Conservation (phyloP, 1,140 invertebrate species). For the Araneus ventricosus region DNA sequence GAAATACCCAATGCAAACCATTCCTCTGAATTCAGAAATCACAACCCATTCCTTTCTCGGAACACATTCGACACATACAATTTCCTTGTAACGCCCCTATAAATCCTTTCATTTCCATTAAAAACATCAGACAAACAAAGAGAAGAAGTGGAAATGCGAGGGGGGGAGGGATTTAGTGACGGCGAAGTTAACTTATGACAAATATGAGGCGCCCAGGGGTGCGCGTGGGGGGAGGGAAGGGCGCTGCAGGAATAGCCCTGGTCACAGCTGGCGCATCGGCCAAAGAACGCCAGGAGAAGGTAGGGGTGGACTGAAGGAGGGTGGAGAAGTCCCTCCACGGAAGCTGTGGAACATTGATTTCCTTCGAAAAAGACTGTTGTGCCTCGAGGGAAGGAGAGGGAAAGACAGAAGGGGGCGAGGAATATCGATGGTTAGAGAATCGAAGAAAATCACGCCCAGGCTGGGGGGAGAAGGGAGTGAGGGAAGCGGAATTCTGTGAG, state of each 20-base stretch:
- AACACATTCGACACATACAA: not conserved
- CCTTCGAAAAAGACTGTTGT: conserved; percentile 58
- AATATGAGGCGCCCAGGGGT: conserved; percentile 17
- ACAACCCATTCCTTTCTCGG: not conserved
- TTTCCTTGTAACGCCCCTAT: not conserved
- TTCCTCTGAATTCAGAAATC: not conserved
- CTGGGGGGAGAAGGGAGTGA: not conserved
- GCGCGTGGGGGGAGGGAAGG: not conserved
- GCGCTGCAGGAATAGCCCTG: conserved; percentile 51
- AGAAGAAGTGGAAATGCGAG: not conserved
- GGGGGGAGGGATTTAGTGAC: not conserved
- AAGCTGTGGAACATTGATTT: conserved; percentile 66
- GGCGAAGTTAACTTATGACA: conserved; percentile 66
- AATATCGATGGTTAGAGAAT: conserved; percentile 68
- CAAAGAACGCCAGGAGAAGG: conserved; percentile 28
- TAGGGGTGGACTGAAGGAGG: not conserved
- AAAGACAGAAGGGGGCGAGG: conserved; percentile 1
- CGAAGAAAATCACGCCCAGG: conserved; percentile 66
- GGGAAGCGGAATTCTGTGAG: not conserved
- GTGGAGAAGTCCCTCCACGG: conserved; percentile 51
- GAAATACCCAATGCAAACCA: not conserved
- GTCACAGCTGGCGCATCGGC: conserved; percentile 61
- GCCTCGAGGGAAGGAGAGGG: conserved; percentile 34
- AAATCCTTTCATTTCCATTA: conserved; percentile 31
- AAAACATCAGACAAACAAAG: conserved; percentile 5